These are phyloP conservation scores for Ibycter americanus DNA, from an alignment of 2,797 vertebrate species.

Conservation along the genomic window DNA sequence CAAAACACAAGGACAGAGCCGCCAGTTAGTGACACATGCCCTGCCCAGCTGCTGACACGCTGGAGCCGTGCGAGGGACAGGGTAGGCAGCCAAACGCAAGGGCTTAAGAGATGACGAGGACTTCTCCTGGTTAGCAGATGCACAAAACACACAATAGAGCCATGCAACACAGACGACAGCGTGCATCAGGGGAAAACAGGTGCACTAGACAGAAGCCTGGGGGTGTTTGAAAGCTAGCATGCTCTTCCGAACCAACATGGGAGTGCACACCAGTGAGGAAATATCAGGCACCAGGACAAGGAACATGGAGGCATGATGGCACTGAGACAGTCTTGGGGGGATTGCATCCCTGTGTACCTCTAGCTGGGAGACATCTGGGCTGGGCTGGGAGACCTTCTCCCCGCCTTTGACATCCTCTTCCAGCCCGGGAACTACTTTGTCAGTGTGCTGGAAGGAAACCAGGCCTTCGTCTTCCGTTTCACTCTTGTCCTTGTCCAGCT, in stretches of 20 bases:
- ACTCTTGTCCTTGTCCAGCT: conserved; percentile 85
- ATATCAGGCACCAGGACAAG: not conserved
- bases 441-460: conserved; percentile 80
- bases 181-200: not conserved
- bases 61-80: not conserved
- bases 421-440: conserved; percentile 52
- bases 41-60: not conserved
- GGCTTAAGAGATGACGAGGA: not conserved
- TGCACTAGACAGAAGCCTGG: not conserved
- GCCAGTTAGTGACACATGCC: not conserved
- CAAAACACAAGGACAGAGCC: conserved; percentile 7
- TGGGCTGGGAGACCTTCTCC: conserved; percentile 67
- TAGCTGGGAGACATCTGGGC: conserved; percentile 79
- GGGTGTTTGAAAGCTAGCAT: not conserved
- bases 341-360: conserved; percentile 78
- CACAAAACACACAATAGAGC: conserved; percentile 7
- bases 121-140: conserved; percentile 30
- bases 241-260: conserved; percentile 28
- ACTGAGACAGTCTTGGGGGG: not conserved
- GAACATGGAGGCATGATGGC: not conserved
- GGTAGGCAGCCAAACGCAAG: not conserved
- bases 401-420: conserved; percentile 69
- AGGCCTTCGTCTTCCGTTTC: conserved; percentile 86
- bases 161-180: conserved; percentile 67
- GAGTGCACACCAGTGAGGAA: conserved; percentile 1